These are phyloP conservation scores for Amblyopsis rosae DNA, from an alignment of 2,113 vertebrate species.

Conservation along the genomic window DNA sequence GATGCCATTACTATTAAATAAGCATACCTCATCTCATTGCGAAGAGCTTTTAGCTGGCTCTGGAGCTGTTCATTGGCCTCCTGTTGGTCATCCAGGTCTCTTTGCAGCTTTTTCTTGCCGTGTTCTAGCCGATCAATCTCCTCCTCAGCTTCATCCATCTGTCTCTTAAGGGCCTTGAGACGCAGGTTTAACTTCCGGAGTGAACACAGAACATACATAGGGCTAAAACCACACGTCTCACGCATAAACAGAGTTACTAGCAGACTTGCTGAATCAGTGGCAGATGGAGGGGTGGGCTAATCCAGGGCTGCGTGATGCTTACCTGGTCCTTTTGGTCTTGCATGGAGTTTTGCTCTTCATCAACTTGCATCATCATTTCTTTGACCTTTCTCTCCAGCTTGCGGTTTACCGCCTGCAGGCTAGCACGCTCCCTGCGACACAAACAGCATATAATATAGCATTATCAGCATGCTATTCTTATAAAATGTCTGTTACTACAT, in stretches of 20 bases:
- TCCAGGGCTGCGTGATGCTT: neutral
- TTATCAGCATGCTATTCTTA: too few species aligned
- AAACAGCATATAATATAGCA: slow-evolving; percentile 3
- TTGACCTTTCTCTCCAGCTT: slow-evolving; percentile 94
- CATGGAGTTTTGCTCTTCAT: slow-evolving; percentile 89
- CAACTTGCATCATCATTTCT: slow-evolving; percentile 93
- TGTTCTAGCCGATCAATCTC: slow-evolving; percentile 94
- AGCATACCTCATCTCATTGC: slow-evolving; percentile 86
- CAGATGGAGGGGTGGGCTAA: neutral
- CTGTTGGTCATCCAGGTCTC: slow-evolving; percentile 93
- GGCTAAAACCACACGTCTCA: neutral
- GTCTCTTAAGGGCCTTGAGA: slow-evolving; percentile 94
- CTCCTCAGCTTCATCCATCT: slow-evolving; percentile 95
- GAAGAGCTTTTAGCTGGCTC: slow-evolving; percentile 85
- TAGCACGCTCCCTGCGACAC: slow-evolving; percentile 84
- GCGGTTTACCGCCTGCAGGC: slow-evolving; percentile 89
- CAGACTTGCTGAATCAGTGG: neutral
- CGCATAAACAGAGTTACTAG: neutral
- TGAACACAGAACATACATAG: neutral
- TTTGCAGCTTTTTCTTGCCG: slow-evolving; percentile 91
- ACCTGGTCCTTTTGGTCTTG: slow-evolving; percentile 96
- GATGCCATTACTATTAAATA: neutral
- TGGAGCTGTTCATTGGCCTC: slow-evolving; percentile 92
- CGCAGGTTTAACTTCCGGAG: slow-evolving; percentile 86
- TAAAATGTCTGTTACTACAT: too few species aligned